These are phyloP conservation scores for Apamea monoglypha DNA, from an alignment of 2,888 invertebrate species.

Conservation along the genomic window DNA sequence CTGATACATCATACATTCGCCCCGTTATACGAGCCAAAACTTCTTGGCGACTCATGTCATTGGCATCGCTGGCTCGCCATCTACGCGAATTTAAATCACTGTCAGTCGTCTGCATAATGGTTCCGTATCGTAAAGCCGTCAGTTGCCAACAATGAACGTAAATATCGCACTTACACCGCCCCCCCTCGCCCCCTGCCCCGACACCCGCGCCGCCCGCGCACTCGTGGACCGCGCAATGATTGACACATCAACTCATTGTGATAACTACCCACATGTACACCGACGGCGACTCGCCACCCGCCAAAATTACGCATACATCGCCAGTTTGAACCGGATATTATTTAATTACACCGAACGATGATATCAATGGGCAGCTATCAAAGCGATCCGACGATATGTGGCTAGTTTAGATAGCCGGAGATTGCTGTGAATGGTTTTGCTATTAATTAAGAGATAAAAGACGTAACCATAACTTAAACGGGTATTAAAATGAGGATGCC, in stretches of 20 bases:
- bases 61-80: conserved; percentile 63
- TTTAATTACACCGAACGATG: conserved; percentile 65
- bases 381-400: conserved; percentile 64
- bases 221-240: conserved; percentile 62
- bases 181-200: background rate
- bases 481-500: conserved; percentile 55
- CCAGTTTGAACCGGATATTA: conserved; percentile 61
- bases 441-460: conserved; percentile 77
- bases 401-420: conserved; percentile 53
- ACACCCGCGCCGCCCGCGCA: conserved; percentile 25
- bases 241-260: conserved; percentile 69
- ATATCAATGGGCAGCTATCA: conserved; percentile 67
- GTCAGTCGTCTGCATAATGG: conserved; percentile 66
- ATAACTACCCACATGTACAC: conserved; percentile 58
- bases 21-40: conserved; percentile 59
- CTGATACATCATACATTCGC: conserved; percentile 45
- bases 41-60: conserved; percentile 62
- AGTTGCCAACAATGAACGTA: conserved; percentile 74
- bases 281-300: conserved; percentile 43
- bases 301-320: conserved; percentile 66
- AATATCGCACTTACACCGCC: conserved; percentile 74
- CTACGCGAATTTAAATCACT: conserved; percentile 66
- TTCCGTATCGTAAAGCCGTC: conserved; percentile 67
- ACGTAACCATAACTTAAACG: conserved; percentile 56
- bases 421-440: conserved; percentile 66